These are phyloP conservation scores for Desmophyllum pertusum DNA, from an alignment of 92 coral and sea anemone genomes.

Conservation along the genomic window DNA sequence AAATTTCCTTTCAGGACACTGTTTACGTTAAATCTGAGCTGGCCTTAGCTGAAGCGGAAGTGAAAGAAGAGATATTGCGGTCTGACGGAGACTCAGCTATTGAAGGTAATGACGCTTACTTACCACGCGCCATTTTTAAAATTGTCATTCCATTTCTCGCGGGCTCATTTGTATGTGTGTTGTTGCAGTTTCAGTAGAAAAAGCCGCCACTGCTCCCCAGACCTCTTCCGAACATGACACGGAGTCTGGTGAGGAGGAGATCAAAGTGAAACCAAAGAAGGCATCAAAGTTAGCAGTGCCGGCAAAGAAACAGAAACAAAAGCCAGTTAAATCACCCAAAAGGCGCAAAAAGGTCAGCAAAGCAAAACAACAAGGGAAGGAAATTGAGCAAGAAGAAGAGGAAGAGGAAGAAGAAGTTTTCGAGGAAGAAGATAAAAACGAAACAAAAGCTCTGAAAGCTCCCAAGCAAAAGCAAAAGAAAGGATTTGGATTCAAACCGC, in stretches of 20 bases:
- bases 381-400: conserved; percentile 15
- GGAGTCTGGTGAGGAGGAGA: background rate
- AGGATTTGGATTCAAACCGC: conserved; percentile 1
- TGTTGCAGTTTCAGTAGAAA: background rate
- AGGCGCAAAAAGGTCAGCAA: conserved; percentile 11
- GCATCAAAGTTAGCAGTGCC: background rate
- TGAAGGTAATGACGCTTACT: conserved; percentile 3
- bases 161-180: background rate
- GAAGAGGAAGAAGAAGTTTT: conserved; percentile 10
- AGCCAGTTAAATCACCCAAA: conserved; percentile 22
- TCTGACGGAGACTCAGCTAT: background rate
- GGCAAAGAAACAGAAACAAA: conserved; percentile 12
- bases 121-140: too few species aligned
- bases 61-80: conserved; percentile 4
- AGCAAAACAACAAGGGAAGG: background rate
- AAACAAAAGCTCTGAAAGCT: background rate
- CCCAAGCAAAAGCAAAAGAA: conserved; percentile 9
- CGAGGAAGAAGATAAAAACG: conserved; percentile 34
- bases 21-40: conserved; percentile 4
- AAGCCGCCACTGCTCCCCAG: background rate
- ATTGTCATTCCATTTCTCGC: background rate
- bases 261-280: conserved; percentile 12
- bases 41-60: conserved; percentile 26
- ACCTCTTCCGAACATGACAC: background rate
- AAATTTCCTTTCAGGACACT: conserved; percentile 4